Percentiles rank a stretch among this genome's conserved stretches.
Evolutionary conservation across 2,113 vertebrate species (phyloP).

Genomic region (Tretioscincus oriximinensis): DNA sequence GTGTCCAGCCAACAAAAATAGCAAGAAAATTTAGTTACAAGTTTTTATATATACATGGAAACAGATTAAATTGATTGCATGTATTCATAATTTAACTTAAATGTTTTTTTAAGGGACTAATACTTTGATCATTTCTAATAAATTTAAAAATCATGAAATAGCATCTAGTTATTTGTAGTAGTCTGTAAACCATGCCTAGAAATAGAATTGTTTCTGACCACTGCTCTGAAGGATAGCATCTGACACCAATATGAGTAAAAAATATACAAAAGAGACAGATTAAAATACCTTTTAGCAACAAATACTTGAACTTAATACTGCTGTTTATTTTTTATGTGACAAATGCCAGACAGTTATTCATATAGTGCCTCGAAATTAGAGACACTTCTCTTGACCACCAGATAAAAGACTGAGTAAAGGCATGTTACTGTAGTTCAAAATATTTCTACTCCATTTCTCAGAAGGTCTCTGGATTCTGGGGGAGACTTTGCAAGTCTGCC

Average conservation of each 20-base stretch:
- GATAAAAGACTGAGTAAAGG: no score
- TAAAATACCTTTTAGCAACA: not conserved
- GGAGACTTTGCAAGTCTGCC: no score
- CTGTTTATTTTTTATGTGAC: conserved; percentile 1
- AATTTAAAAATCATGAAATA: not conserved
- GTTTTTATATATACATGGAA: not conserved
- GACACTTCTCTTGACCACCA: not conserved
- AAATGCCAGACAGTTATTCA: conserved; percentile 5
- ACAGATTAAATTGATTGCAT: not conserved
- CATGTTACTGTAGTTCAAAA: no score
- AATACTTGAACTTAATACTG: conserved; percentile 12
- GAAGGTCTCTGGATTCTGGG: no score
- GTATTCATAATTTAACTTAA: not conserved
- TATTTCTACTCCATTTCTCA: no score
- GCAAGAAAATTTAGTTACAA: not conserved
- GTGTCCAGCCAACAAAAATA: not conserved
- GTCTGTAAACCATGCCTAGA: not conserved
- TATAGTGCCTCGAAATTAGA: not conserved
- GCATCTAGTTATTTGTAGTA: not conserved
- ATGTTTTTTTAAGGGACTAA: not conserved
- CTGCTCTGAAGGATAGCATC: not conserved
- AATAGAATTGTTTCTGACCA: not conserved
- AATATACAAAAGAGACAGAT: conserved; percentile 6
- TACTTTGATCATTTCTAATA: not conserved
- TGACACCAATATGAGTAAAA: conserved; percentile 1